A percentile compares a stretch with the other conserved stretches of the same genome.
Evolutionary conservation across 2,888 invertebrate genomes (phyloP).

Genomic region (Eretmocerus hayati): DNA sequence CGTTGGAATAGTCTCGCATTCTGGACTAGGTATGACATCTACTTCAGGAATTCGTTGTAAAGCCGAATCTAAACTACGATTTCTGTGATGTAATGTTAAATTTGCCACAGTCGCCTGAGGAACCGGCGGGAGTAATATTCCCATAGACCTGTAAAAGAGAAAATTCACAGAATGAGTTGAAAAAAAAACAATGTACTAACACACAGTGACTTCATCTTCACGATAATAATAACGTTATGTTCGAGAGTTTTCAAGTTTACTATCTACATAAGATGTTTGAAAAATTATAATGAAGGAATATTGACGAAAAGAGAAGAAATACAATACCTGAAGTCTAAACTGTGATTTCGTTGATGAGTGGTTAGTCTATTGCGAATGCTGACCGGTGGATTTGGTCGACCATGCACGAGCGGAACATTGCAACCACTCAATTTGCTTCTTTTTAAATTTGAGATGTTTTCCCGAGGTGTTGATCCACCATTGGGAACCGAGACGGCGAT

Average conservation of each 20-base stretch:
- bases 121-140: conserved; percentile 57
- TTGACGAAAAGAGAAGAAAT: too few species aligned
- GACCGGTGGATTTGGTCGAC: conserved; percentile 48
- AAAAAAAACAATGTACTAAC: too few species aligned
- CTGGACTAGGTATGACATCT: conserved; percentile 61
- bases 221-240: too few species aligned
- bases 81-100: conserved; percentile 59
- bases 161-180: too few species aligned
- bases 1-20: conserved; percentile 49
- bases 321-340: conserved; percentile 78
- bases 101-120: conserved; percentile 51
- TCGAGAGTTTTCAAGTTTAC: too few species aligned
- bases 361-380: conserved; percentile 52
- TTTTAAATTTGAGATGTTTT: conserved; percentile 41
- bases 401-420: conserved; percentile 56
- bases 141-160: conserved; percentile 63
- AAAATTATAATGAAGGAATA: too few species aligned
- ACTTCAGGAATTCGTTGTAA: conserved; percentile 84
- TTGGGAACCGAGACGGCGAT: conserved; percentile 41
- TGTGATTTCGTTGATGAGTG: conserved; percentile 80
- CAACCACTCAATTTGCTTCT: conserved; percentile 44
- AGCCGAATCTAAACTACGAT: conserved; percentile 84
- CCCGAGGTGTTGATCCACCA: conserved; percentile 41
- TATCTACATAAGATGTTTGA: too few species aligned
- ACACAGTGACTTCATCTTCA: too few species aligned